Base-by-base conservation (phyloP, 2,113 vertebrate genomes). In the Burhinus bistriatus region DNA sequence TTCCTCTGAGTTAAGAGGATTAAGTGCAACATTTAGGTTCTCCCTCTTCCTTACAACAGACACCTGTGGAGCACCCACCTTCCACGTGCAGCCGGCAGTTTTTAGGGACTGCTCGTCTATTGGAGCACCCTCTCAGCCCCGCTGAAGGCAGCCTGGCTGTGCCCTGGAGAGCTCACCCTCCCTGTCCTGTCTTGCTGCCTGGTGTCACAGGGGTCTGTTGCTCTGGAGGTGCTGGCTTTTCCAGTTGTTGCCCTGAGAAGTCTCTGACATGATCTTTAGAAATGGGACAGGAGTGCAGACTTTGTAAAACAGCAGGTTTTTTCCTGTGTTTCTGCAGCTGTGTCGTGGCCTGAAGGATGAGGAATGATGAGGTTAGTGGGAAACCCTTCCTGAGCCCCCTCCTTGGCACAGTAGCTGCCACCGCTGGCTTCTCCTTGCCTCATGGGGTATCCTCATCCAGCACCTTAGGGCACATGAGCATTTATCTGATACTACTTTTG, bases 381-480 rank as follows among this genome's bases (percentile, higher is more conserved):
- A 72, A 90, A 25, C 8, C 21, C 6, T 51, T 64, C 7, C 26
- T 6, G 26, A 64, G 22, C 9, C 7, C 4, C 5, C 4, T n/a
- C 10, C 32, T 64, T 69, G 51, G n/a, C 8, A 9, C 18, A 9
- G 26, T 6, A 71, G 22, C 26, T 80, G 44, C 29, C 3, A 5
- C 42, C 5, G 2, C 15, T 23, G 40, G 11, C 29, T 87, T 72
- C 32, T 69, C 22, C n/a, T 55, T 72, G 14, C 73, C 17, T 65
- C 9, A 5, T 6, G 13, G 13, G 34, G 2, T 36, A 4, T 7
- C 15, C 25, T 45, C 14, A 45, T 27, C 20, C 6, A 36, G 20
- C 9, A 12, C 22, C 10, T 79, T n/a, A 21, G 29, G 22, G 19
- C 12, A 51, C 0, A 0, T 21, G 16, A 71, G 7, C 5, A 2